Evolutionary conservation across 1,140 invertebrate genomes (phyloP).

Genomic region (Telenomus remus): DNA sequence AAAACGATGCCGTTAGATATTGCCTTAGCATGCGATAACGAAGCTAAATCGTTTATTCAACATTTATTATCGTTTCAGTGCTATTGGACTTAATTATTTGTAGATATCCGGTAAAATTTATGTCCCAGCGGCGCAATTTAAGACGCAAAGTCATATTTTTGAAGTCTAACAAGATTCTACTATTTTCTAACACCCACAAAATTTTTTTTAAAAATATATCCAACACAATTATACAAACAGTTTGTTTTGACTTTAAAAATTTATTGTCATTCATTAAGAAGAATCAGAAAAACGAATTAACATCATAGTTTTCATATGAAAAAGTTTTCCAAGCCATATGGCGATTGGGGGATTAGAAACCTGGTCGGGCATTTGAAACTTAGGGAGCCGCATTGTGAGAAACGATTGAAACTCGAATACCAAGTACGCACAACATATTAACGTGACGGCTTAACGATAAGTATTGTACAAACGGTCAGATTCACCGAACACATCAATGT

Average conservation of each 20-base stretch:
- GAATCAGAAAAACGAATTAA: no score
- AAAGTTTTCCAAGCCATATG: no score
- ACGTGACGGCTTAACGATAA: slow-evolving; percentile 23
- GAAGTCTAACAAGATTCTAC: no score
- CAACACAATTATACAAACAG: no score
- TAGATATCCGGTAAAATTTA: slow-evolving; percentile 1
- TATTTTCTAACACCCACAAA: no score
- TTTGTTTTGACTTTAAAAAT: no score
- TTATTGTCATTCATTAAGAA: no score
- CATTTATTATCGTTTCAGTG: slow-evolving; percentile 8
- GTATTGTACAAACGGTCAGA: slow-evolving; percentile 26
- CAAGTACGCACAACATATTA: slow-evolving; percentile 6
- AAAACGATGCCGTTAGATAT: slow-evolving; percentile 1
- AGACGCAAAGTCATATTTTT: slow-evolving; percentile 1
- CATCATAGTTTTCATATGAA: no score
- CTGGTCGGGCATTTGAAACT: no score
- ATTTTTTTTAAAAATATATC: no score
- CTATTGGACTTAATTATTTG: slow-evolving; percentile 28
- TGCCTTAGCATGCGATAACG: slow-evolving; percentile 5
- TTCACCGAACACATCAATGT: slow-evolving; percentile 24
- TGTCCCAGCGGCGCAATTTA: not conserved
- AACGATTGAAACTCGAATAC: slow-evolving; percentile 1
- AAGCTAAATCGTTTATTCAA: slow-evolving; percentile 17
- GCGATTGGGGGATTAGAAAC: no score
- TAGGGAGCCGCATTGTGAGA: no score